These are phyloP conservation scores for Dendrolimus kikuchii DNA, from an alignment of 1,140 invertebrate genomes.

Conservation along the genomic window DNA sequence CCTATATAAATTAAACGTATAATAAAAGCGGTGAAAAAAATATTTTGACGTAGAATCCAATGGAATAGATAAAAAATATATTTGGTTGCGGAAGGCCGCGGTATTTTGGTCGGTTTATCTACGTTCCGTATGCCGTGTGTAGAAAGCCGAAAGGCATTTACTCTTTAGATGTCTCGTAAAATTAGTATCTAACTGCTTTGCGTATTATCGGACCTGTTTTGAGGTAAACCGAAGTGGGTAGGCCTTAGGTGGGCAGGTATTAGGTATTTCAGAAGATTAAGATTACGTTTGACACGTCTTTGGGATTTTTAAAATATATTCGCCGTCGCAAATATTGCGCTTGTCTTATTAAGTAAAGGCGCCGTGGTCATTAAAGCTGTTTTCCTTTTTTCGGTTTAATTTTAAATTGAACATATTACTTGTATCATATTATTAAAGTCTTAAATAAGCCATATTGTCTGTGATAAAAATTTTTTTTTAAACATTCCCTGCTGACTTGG, in stretches of 20 bases:
- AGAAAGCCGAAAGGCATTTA: slow-evolving; percentile 41
- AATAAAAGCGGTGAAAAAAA: not conserved
- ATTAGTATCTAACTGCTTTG: slow-evolving; percentile 57
- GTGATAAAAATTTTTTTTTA: slow-evolving; percentile 9
- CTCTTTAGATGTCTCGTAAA: slow-evolving; percentile 55
- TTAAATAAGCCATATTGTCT: slow-evolving; percentile 18
- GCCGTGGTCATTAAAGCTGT: slow-evolving; percentile 9
- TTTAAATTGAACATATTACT: slow-evolving; percentile 18
- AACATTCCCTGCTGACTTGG: slow-evolving; percentile 2
- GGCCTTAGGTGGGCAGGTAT: slow-evolving; percentile 13
- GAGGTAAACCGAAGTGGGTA: slow-evolving; percentile 34
- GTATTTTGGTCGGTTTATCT: slow-evolving; percentile 32
- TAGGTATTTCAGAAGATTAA: slow-evolving; percentile 42
- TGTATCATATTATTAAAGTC: slow-evolving; percentile 17
- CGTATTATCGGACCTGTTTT: slow-evolving; percentile 54
- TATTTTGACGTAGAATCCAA: slow-evolving; percentile 1
- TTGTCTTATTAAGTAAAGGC: slow-evolving; percentile 2
- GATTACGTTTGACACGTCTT: slow-evolving; percentile 49
- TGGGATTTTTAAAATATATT: slow-evolving; percentile 33
- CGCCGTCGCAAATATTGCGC: slow-evolving; percentile 20
- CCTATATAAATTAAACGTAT: too few relatives aligned
- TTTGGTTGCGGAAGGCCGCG: slow-evolving; percentile 25
- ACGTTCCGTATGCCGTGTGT: slow-evolving; percentile 12
- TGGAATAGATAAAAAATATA: slow-evolving; percentile 7
- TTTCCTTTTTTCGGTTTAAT: slow-evolving; percentile 15